Evolutionary conservation across 92 coral and sea anemone species (phyloP), one percentile per base, ranked within the genome.

Genomic region (Muricea muricata): DNA sequence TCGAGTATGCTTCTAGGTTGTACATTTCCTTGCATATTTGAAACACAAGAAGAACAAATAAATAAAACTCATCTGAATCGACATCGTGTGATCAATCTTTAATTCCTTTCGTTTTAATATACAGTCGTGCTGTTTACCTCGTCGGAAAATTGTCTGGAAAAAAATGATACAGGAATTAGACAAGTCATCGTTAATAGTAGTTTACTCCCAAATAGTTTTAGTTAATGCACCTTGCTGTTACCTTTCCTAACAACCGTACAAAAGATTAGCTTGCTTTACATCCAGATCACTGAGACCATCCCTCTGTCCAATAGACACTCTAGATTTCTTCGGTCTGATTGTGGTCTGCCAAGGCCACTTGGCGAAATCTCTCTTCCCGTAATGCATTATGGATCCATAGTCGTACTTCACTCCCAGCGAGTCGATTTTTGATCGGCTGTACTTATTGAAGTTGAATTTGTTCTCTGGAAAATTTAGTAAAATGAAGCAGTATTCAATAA

Each of bases 301-400:
- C 82, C 98, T 94, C 94, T 94, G 98, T 72, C 98, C 98, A 58
- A 94, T 94, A 47, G 96, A 89, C 30, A 86, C 94, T 41, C 98
- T 91, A 20, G 88, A 60, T 80, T 93, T 73, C 87, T 87, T 94
- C 23, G 91, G 80, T 57, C 39, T 89, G 80, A 94, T 93, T 35
- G 94, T 93, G n/a, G 91, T 89, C 80, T 91, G 98, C 97, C 94
- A 94, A 5, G 97, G 94, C 97, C 97, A 94, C 33, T 81, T 86
- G 31, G 97, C 94, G 68, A 94, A 94, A 41, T 86, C 94, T 50
- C 94, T 79, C 84, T 88, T 88, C 8, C 98, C 98, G 83, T 94
- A 94, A 78, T 94, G 96, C 98, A 94, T 92, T 55, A 94, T 94
- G 78, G 98, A 94, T 18, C 96, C 97, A 71, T 92, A 94, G 89